Percentiles rank a stretch among this genome's conserved stretches.
phyloP scores from a whole-genome alignment of 1,140 invertebrate genomes.

The Diploscapter pachys region DNA sequence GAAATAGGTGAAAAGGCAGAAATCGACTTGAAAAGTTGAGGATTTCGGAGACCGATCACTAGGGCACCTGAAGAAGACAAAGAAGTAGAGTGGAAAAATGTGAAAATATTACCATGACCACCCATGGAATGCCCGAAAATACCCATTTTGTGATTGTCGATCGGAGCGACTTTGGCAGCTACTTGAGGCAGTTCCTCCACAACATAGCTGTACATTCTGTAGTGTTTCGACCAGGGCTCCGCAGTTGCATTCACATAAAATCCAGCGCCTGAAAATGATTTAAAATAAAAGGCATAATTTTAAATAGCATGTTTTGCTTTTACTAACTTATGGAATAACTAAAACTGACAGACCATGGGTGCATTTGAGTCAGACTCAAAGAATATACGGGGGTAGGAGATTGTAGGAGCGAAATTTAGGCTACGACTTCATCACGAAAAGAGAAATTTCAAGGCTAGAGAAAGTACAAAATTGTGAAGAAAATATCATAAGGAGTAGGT shows the following conservation, averaged over 20 bases:
- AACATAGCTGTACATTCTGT: constrained; percentile 94
- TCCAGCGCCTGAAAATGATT: constrained; percentile 25
- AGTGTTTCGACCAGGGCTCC: constrained; percentile 87
- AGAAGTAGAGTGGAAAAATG: too few relatives aligned
- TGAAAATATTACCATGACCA: constrained; percentile 70
- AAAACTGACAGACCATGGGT: too few relatives aligned
- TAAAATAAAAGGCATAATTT: neutral
- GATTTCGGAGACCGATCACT: constrained; percentile 84
- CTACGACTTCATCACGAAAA: too few relatives aligned
- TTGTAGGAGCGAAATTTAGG: too few relatives aligned
- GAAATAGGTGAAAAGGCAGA: constrained; percentile 95
- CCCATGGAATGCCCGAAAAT: constrained; percentile 61
- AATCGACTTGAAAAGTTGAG: constrained; percentile 80
- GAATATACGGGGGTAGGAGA: too few relatives aligned
- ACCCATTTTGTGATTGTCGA: constrained; percentile 58
- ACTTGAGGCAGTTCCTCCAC: constrained; percentile 79
- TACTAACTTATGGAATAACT: too few relatives aligned
- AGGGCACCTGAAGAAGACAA: constrained; percentile 66
- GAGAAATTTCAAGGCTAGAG: too few relatives aligned
- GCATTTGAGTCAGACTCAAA: too few relatives aligned
- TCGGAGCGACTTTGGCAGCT: constrained; percentile 73
- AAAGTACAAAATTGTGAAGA: too few relatives aligned
- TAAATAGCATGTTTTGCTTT: too few relatives aligned
- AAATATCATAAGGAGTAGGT: too few relatives aligned
- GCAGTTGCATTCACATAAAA: constrained; percentile 90